Evolutionary conservation across 2,888 invertebrate species (phyloP).

Genomic region (Willowsia nigromaculata): DNA sequence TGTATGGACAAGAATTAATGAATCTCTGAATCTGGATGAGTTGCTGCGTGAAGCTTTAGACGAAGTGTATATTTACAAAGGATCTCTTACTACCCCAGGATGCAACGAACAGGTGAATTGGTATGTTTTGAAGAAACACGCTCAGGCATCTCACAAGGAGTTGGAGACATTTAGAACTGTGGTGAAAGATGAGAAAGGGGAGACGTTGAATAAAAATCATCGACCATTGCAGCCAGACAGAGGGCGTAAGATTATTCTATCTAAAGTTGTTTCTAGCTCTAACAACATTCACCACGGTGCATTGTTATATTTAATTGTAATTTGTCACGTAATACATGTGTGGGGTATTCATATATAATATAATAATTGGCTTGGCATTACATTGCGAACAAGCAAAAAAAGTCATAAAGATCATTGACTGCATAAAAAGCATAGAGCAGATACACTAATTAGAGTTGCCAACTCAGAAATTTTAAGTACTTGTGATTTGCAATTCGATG

Average conservation of each 20-base stretch:
- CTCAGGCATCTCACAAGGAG: background rate
- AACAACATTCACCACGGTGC: too few relatives aligned
- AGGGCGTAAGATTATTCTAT: background rate
- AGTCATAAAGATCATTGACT: too few relatives aligned
- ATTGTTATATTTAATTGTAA: too few relatives aligned
- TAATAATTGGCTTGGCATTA: too few relatives aligned
- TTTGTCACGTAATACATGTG: too few relatives aligned
- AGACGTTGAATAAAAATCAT: conserved; percentile 22
- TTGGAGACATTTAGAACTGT: background rate
- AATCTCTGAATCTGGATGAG: conserved; percentile 21
- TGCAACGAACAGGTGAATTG: conserved; percentile 66
- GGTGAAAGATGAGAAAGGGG: background rate
- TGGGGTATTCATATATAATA: too few relatives aligned
- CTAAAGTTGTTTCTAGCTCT: too few relatives aligned
- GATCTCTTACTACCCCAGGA: conserved; percentile 57
- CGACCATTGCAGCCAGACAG: conserved; percentile 35
- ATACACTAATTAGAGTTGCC: too few relatives aligned
- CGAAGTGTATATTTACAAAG: conserved; percentile 43
- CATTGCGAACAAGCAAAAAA: too few relatives aligned
- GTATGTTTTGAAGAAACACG: conserved; percentile 12
- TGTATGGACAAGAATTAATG: background rate
- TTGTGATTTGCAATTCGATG: too few relatives aligned
- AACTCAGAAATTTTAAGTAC: too few relatives aligned
- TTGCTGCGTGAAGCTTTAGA: background rate
- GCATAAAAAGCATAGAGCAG: too few relatives aligned